Conservation (phyloP, 2,888 invertebrate species). For the Xestia ashworthii region DNA sequence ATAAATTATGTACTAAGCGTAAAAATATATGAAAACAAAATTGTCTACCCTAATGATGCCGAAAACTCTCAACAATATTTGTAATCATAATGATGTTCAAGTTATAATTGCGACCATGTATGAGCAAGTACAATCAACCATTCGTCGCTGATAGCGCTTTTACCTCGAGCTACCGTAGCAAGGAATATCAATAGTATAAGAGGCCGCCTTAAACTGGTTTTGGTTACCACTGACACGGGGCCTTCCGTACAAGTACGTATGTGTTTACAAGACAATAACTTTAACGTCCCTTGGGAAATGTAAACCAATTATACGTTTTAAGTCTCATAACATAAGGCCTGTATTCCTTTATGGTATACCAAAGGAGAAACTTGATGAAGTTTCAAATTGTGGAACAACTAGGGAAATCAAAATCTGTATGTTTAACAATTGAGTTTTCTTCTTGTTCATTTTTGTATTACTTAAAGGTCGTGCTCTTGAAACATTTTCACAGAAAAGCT, state of each 20-base stretch:
- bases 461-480: not conserved
- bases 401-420: conserved; percentile 16
- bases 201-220: not conserved
- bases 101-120: conserved; percentile 25
- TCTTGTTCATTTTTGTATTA: not conserved
- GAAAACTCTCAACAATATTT: conserved; percentile 16
- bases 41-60: not conserved
- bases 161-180: too few species aligned
- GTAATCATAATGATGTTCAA: conserved; percentile 11
- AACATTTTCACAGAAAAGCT: not conserved
- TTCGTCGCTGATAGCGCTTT: not conserved
- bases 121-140: not conserved
- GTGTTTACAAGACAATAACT: conserved; percentile 15
- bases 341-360: conserved; percentile 14
- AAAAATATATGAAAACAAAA: conserved; percentile 7
- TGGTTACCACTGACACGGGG: not conserved
- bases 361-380: conserved; percentile 1
- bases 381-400: not conserved
- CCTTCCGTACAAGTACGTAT: not conserved
- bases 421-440: not conserved
- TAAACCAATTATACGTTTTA: conserved; percentile 32
- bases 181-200: not conserved
- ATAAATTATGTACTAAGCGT: not conserved
- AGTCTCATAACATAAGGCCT: conserved; percentile 3
- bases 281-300: conserved; percentile 12